Percentiles rank a stretch among this genome's conserved stretches.
phyloP scores from a whole-genome alignment of 2,113 vertebrate genomes.

The Coreoperca whiteheadi region DNA sequence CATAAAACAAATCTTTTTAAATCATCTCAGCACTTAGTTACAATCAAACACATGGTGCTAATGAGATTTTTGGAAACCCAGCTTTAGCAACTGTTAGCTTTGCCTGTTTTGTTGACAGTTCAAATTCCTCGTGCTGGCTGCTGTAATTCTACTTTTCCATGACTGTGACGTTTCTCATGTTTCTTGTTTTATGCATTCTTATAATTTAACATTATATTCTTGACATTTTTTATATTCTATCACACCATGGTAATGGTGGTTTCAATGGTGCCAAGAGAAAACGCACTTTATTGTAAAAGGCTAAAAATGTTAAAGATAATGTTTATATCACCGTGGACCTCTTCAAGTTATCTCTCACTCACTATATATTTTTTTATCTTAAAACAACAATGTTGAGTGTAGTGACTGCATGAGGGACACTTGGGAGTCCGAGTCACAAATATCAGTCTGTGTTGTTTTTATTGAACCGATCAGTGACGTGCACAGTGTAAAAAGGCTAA shows the following conservation, averaged over 20 bases:
- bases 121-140: not conserved
- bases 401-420: not conserved
- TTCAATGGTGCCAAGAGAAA: not conserved
- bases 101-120: not conserved
- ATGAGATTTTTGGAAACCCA: not conserved
- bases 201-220: not conserved
- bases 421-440: not conserved
- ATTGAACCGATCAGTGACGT: not conserved
- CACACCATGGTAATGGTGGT: not conserved
- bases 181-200: not conserved
- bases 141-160: not conserved
- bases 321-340: not conserved
- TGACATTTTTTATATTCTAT: not conserved
- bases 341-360: not conserved
- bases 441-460: not conserved
- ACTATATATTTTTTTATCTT: not conserved
- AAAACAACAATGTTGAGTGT: not conserved
- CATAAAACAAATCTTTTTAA: not conserved
- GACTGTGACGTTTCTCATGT: not conserved
- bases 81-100: not conserved
- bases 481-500: not conserved
- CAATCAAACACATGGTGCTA: not conserved
- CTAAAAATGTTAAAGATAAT: not conserved
- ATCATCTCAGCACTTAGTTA: not conserved
- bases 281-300: not conserved